Conservation (phyloP, 1,140 invertebrate species). For the Chironomus tepperi region DNA sequence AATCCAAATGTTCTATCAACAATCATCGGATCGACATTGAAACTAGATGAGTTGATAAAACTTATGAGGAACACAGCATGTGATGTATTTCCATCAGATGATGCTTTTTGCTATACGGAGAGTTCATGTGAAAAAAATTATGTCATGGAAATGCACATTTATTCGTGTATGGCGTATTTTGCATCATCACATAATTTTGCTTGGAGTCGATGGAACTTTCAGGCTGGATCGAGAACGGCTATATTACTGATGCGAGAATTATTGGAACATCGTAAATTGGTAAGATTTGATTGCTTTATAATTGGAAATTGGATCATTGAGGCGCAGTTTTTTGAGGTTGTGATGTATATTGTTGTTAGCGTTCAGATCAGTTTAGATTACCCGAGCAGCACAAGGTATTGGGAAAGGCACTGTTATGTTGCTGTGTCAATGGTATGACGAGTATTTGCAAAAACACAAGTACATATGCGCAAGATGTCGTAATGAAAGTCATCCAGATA, state of each 20-base stretch:
- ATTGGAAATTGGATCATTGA: slow-evolving; percentile 28
- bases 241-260: slow-evolving; percentile 64
- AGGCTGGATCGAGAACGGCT: slow-evolving; percentile 54
- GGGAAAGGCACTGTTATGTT: no score
- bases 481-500: no score
- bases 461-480: no score
- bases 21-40: slow-evolving; percentile 36
- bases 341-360: no score
- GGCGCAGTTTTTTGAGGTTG: slow-evolving; percentile 36
- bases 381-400: no score
- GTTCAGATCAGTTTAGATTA: no score
- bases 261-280: slow-evolving; percentile 50
- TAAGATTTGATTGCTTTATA: slow-evolving; percentile 29
- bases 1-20: slow-evolving; percentile 33
- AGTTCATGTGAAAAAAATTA: slow-evolving; percentile 57
- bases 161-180: slow-evolving; percentile 72
- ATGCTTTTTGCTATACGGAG: slow-evolving; percentile 75
- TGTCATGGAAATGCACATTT: slow-evolving; percentile 67
- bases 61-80: slow-evolving; percentile 49
- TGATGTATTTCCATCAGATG: slow-evolving; percentile 81
- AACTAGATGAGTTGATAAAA: slow-evolving; percentile 34
- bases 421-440: no score
- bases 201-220: slow-evolving; percentile 81
- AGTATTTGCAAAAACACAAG: no score
- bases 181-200: slow-evolving; percentile 69